A percentile compares a stretch with the other conserved stretches of the same genome.
Evolutionary conservation across 2,113 vertebrate genomes (phyloP).

Genomic region (Motacilla tschutschensis): DNA sequence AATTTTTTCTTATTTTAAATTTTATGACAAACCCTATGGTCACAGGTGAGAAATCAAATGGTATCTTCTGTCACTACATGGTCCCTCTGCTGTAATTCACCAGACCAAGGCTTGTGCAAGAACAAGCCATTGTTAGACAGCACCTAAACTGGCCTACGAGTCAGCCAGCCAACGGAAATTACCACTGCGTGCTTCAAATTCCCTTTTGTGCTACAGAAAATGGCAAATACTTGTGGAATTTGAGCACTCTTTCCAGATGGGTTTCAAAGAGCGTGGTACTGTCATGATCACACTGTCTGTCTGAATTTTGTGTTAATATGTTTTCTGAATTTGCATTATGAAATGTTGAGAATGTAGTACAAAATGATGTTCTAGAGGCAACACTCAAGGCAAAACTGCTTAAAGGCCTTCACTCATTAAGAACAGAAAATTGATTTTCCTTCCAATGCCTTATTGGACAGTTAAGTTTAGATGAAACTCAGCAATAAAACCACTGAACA

Average conservation of each 20-base stretch:
- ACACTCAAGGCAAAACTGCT: background rate
- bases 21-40: background rate
- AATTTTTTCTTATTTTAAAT: too few relatives aligned
- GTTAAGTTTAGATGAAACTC: background rate
- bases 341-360: background rate
- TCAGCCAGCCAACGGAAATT: background rate
- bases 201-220: conserved; percentile 9
- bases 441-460: background rate
- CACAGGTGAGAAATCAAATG: background rate
- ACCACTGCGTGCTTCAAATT: background rate
- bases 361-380: background rate
- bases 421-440: background rate
- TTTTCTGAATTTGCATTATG: background rate
- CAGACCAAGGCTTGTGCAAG: background rate
- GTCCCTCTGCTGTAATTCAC: background rate
- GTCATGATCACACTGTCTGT: background rate
- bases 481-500: background rate
- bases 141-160: background rate
- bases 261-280: fast-evolving
- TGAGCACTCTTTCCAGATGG: background rate
- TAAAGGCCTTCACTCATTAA: background rate
- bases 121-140: background rate
- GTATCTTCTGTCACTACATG: background rate
- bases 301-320: background rate
- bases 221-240: conserved; percentile 23